A percentile compares a stretch with the other conserved stretches of the same genome.
phyloP scores from a whole-genome alignment of 2,888 invertebrate genomes.

The Cetonia aurata region DNA sequence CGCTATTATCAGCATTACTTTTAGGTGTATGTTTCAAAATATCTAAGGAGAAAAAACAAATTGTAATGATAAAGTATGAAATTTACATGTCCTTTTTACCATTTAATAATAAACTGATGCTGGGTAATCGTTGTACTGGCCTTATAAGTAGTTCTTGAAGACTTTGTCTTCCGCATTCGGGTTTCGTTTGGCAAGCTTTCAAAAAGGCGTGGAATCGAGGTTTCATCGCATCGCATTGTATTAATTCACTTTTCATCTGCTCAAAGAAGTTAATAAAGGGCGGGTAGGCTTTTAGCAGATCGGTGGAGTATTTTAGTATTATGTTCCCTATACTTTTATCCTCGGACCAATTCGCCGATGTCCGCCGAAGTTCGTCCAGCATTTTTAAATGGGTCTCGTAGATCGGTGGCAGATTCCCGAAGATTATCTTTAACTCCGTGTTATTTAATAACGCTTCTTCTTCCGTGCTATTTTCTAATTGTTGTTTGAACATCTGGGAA shows the following conservation, averaged over 20 bases:
- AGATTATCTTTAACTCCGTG: constrained; percentile 94
- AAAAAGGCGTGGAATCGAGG: constrained; percentile 98
- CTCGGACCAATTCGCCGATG: constrained; percentile 87
- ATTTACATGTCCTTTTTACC: constrained; percentile 68
- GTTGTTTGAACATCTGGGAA: constrained; percentile 89
- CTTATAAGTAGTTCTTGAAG: constrained; percentile 96
- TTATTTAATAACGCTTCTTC: constrained; percentile 86
- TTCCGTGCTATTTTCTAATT: constrained; percentile 88
- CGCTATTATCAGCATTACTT: constrained; percentile 87
- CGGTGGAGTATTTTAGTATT: constrained; percentile 88
- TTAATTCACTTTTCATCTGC: constrained; percentile 93
- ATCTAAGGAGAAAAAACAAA: constrained; percentile 70
- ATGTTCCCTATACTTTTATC: constrained; percentile 81
- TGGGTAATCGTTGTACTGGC: constrained; percentile 97
- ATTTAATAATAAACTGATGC: constrained; percentile 93
- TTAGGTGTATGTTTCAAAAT: constrained; percentile 92
- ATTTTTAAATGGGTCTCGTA: constrained; percentile 91
- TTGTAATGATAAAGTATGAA: not conserved
- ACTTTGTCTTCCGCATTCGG: constrained; percentile 96
- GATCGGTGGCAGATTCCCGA: constrained; percentile 95
- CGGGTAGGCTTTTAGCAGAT: constrained; percentile 94
- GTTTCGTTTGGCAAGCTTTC: constrained; percentile 93
- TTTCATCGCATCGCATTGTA: constrained; percentile 91
- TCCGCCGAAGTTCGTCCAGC: constrained; percentile 75
- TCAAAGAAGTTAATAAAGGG: constrained; percentile 99